These are phyloP conservation scores for Lepus americanus DNA, from an alignment of 2,113 vertebrate genomes.

Conservation along the genomic window DNA sequence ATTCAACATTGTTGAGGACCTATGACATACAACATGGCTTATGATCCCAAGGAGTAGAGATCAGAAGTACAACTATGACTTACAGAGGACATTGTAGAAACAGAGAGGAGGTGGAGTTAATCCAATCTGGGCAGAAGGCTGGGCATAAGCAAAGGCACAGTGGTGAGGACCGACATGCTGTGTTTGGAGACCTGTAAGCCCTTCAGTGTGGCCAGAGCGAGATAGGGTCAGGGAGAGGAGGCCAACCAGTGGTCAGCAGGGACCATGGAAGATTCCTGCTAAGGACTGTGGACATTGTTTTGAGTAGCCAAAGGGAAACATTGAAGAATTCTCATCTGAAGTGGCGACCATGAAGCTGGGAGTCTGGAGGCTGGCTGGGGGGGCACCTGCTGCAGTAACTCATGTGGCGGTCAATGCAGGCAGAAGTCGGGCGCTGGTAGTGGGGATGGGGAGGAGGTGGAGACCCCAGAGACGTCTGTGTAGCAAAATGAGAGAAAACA, in stretches of 20 bases:
- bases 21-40: too few species aligned
- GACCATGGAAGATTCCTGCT: accelerated
- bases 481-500: neutral
- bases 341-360: neutral
- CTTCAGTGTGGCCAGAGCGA: accelerated
- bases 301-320: neutral
- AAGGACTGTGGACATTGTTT: neutral
- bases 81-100: neutral
- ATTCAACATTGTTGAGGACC: neutral
- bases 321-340: neutral
- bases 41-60: neutral
- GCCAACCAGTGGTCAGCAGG: neutral
- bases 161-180: accelerated
- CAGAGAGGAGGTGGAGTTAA: neutral
- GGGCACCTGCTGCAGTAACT: neutral
- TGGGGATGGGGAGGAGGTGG: too few species aligned
- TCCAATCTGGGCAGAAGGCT: neutral
- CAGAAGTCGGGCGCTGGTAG: neutral
- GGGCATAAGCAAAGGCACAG: too few species aligned
- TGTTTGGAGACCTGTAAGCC: too few species aligned
- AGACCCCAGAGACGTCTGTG: neutral
- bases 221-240: neutral
- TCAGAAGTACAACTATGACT: too few species aligned
- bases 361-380: neutral
- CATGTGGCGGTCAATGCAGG: too few species aligned